phyloP scores from a whole-genome alignment of 2,888 invertebrate genomes.

The Didymodactylos carnosus region DNA sequence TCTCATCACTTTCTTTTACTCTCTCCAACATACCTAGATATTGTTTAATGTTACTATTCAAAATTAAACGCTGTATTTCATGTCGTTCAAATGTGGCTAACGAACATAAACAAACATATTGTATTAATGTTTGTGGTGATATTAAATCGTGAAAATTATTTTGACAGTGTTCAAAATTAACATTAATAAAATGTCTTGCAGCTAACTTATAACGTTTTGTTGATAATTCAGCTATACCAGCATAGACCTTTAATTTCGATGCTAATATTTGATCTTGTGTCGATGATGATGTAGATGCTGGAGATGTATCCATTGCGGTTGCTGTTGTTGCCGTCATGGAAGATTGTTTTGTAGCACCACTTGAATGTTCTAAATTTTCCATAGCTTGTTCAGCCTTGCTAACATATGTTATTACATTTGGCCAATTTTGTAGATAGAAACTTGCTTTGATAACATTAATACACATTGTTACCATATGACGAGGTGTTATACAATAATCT shows the following conservation, averaged over 20 bases:
- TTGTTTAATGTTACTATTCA: background rate
- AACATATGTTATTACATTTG: conserved; percentile 85
- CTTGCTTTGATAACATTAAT: conserved; percentile 81
- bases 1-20: no score
- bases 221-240: conserved; percentile 77
- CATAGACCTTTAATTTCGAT: conserved; percentile 55
- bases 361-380: background rate
- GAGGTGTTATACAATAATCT: conserved; percentile 94
- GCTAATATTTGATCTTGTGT: background rate
- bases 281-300: background rate
- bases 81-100: conserved; percentile 84
- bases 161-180: conserved; percentile 71
- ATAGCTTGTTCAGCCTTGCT: conserved; percentile 65
- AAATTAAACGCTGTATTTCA: conserved; percentile 57
- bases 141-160: conserved; percentile 64
- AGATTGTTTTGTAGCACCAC: background rate
- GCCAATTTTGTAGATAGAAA: conserved; percentile 89
- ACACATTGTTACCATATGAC: conserved; percentile 92
- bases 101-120: conserved; percentile 83
- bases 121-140: background rate
- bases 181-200: conserved; percentile 68
- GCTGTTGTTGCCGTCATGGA: background rate
- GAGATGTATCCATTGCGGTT: background rate
- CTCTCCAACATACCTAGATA: no score
- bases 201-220: conserved; percentile 83